These are phyloP conservation scores for Drosophila prosaltans DNA, from an alignment of 1,140 invertebrate genomes.

Conservation along the genomic window DNA sequence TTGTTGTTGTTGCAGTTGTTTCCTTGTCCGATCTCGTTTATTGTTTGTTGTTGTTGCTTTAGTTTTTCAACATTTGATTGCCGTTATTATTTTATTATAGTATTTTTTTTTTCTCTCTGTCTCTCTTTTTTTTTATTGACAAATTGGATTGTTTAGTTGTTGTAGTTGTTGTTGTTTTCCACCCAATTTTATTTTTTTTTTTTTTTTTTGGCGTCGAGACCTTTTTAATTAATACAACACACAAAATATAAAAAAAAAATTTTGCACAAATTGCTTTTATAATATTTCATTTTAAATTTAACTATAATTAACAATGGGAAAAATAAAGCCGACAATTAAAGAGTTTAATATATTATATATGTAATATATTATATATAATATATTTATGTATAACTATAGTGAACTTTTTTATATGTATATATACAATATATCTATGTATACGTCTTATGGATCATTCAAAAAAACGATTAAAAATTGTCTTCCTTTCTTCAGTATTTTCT, in stretches of 20 bases:
- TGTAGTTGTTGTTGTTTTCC: constrained; percentile 18
- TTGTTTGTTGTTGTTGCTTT: constrained; percentile 11
- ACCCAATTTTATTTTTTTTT: constrained; percentile 11
- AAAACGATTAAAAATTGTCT: too few species aligned
- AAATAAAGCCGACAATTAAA: constrained; percentile 41
- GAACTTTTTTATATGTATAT: too few species aligned
- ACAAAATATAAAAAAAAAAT: not conserved
- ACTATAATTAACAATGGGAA: constrained; percentile 25
- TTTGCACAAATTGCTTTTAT: constrained; percentile 43
- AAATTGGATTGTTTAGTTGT: constrained; percentile 53
- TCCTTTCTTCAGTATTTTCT: too few species aligned
- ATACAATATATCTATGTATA: too few species aligned
- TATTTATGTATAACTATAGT: not conserved
- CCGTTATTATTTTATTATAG: constrained; percentile 66
- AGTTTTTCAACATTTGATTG: constrained; percentile 49
- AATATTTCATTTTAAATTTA: constrained; percentile 30
- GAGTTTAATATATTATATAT: not conserved
- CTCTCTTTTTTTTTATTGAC: constrained; percentile 36
- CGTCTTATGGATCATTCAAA: too few species aligned
- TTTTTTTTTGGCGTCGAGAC: constrained; percentile 19
- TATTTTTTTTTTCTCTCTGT: constrained; percentile 37
- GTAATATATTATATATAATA: not conserved
- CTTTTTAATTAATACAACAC: not conserved
- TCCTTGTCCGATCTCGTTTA: constrained; percentile 46
- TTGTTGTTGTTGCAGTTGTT: constrained; percentile 35